phyloP scores from a whole-genome alignment of 2,888 invertebrate species.

The Ochropleura leucogaster region DNA sequence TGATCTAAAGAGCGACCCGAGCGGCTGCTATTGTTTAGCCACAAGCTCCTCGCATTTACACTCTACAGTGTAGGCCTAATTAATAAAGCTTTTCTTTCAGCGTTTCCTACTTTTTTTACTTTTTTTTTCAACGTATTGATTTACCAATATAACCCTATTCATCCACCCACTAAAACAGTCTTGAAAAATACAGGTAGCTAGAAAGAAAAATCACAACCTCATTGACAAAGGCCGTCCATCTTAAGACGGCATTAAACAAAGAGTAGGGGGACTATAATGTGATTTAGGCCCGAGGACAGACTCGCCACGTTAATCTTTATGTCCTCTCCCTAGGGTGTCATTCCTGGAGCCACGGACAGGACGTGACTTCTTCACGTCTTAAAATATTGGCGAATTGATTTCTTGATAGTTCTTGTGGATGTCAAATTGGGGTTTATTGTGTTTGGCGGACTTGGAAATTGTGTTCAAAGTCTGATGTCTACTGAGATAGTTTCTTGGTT shows the following conservation, averaged over 20 bases:
- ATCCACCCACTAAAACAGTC: constrained; percentile 17
- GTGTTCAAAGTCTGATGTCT: not conserved
- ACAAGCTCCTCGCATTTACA: too few relatives aligned
- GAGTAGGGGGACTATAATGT: constrained; percentile 82
- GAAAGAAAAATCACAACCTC: constrained; percentile 75
- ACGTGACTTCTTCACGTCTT: constrained; percentile 83
- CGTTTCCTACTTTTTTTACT: not conserved
- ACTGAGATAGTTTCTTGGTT: not conserved
- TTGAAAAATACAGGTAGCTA: constrained; percentile 52
- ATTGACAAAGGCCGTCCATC: constrained; percentile 76
- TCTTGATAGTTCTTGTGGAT: constrained; percentile 48
- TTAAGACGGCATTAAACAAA: constrained; percentile 82
- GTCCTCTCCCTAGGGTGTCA: constrained; percentile 82
- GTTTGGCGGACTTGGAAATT: not conserved
- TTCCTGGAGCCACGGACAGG: constrained; percentile 74
- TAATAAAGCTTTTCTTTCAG: not conserved
- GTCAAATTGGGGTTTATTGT: constrained; percentile 27
- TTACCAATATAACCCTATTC: not conserved
- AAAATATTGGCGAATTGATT: constrained; percentile 76
- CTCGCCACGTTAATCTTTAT: constrained; percentile 86
- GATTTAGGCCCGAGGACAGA: constrained; percentile 87
- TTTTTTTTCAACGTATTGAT: not conserved
- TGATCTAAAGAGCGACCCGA: too few relatives aligned
- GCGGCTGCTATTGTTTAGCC: too few relatives aligned
- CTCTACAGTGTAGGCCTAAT: not conserved